Base-by-base conservation (phyloP, 2,888 invertebrate genomes). In the Sthenelais limicola region DNA sequence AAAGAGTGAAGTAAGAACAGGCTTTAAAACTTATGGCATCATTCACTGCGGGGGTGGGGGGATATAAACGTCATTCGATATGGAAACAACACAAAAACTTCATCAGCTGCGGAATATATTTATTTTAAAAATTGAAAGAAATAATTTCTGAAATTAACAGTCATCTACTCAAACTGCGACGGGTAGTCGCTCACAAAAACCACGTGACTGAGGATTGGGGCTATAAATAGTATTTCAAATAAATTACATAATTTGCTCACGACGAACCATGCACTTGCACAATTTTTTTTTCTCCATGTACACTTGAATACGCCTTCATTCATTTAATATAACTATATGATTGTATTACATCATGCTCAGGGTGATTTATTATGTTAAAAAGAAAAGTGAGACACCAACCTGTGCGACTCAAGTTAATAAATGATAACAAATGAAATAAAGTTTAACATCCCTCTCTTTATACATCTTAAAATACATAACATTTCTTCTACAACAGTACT, bases 21-120 rank as follows among this genome's bases (percentile, higher is more conserved):
- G n/a, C n/a, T n/a, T n/a, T n/a, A n/a, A n/a, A n/a, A n/a, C n/a
- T n/a, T n/a, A n/a, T n/a, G n/a, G n/a, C n/a, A n/a, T n/a, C n/a
- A n/a, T n/a, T n/a, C n/a, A n/a, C n/a, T n/a, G n/a, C n/a, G n/a
- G n/a, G n/a, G n/a, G n/a, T n/a, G n/a, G n/a, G n/a, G n/a, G n/a
- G n/a, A n/a, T n/a, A n/a, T n/a, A n/a, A n/a, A n/a, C n/a, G n/a
- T n/a, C n/a, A n/a, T n/a, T n/a, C n/a, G n/a, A n/a, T n/a, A n/a
- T n/a, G n/a, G n/a, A n/a, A n/a, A n/a, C n/a, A n/a, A n/a, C n/a
- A n/a, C n/a, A n/a, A n/a, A n/a, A n/a, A n/a, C n/a, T n/a, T n/a
- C n/a, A n/a, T 62, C 24, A 62, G 33, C 62, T 35, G 38, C 62
- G 62, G 62, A 62, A 62, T 62, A 62, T 35, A 26, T 62, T 62